phyloP scores from a whole-genome alignment of 2,113 vertebrate genomes.

The Xiphophorus maculatus region DNA sequence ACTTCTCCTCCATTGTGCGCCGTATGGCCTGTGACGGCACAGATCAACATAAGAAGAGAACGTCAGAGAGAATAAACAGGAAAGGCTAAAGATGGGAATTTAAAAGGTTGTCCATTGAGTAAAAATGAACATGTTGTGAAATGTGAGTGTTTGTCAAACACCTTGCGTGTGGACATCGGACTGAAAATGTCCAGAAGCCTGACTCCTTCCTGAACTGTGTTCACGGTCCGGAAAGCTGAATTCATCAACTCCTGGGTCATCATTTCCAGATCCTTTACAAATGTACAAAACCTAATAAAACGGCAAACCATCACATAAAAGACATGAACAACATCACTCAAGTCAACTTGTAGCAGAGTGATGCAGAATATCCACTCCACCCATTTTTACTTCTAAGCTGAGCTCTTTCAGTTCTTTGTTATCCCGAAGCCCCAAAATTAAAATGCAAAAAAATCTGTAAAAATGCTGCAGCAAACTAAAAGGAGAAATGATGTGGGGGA shows the following conservation, averaged over 20 bases:
- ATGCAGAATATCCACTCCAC: too few relatives aligned
- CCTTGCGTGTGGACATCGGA: conserved; percentile 83
- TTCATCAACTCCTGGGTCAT: conserved; percentile 85
- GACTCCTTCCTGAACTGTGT: conserved; percentile 81
- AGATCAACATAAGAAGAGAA: neutral
- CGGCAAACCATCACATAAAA: neutral
- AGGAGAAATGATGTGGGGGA: too few relatives aligned
- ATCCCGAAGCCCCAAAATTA: too few relatives aligned
- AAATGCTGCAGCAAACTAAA: too few relatives aligned
- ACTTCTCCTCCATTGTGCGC: conserved; percentile 80
- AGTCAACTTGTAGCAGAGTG: too few relatives aligned
- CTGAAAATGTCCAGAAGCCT: conserved; percentile 84
- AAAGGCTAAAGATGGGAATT: neutral
- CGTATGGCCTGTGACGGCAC: conserved; percentile 79
- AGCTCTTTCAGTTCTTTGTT: too few relatives aligned
- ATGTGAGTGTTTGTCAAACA: conserved; percentile 46
- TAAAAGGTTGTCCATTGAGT: too few relatives aligned
- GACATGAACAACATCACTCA: too few relatives aligned
- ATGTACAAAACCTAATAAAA: conserved; percentile 47
- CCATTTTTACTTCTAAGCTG: too few relatives aligned
- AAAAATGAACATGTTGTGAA: neutral
- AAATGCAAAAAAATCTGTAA: too few relatives aligned
- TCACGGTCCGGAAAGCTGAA: conserved; percentile 80
- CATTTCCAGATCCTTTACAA: conserved; percentile 55
- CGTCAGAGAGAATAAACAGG: neutral